Evolutionary conservation across 2,797 vertebrate genomes (phyloP).

Genomic region (Hydrophis major): DNA sequence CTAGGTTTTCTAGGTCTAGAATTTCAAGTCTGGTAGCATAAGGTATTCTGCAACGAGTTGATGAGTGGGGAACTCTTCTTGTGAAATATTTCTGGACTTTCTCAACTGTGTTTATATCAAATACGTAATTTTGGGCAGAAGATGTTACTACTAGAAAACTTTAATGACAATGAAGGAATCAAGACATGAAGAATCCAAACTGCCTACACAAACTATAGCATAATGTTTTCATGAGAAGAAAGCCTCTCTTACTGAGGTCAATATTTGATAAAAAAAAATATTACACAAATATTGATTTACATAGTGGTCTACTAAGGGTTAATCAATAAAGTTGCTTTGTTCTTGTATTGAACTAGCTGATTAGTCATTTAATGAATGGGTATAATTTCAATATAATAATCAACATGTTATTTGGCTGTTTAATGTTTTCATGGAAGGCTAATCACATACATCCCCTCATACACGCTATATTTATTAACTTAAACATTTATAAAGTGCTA

Average conservation of each 20-base stretch:
- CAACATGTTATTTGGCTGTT: slow-evolving; percentile 63
- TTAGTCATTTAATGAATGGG: slow-evolving; percentile 73
- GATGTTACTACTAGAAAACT: neutral
- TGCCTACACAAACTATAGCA: neutral
- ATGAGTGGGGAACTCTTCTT: no score
- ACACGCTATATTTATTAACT: slow-evolving; percentile 22
- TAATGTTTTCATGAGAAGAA: neutral
- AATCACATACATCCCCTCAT: slow-evolving; percentile 33
- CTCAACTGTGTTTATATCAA: no score
- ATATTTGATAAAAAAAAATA: slow-evolving; percentile 30
- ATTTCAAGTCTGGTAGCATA: no score
- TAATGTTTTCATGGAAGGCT: slow-evolving; percentile 51
- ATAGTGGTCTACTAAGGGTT: slow-evolving; percentile 58
- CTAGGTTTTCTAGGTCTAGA: no score
- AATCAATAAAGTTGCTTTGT: slow-evolving; percentile 65
- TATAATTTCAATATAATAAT: slow-evolving; percentile 61
- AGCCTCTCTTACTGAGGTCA: slow-evolving; percentile 9
- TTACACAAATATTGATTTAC: slow-evolving; percentile 42
- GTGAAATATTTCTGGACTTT: no score
- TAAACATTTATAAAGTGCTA: slow-evolving; percentile 21
- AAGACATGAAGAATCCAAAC: neutral
- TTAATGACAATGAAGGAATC: neutral
- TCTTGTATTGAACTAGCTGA: slow-evolving; percentile 63
- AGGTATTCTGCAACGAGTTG: no score
- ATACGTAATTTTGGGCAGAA: neutral